These are phyloP conservation scores for Nesogale talazaci DNA, from an alignment of 2,113 vertebrate genomes.

Conservation along the genomic window DNA sequence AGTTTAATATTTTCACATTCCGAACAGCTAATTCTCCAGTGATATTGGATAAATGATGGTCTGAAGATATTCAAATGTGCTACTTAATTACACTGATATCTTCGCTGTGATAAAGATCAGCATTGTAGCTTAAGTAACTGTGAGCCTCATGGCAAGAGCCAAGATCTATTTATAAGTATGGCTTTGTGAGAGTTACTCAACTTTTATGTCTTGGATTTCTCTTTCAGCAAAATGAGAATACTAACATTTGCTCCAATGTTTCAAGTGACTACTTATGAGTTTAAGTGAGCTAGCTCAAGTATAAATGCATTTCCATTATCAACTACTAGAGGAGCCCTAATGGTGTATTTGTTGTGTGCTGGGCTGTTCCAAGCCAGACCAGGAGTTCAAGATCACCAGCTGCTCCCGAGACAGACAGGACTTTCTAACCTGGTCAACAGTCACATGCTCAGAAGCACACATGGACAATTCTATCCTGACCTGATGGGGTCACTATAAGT, in stretches of 20 bases:
- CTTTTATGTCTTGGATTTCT: neutral
- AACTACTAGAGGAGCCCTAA: too few species aligned
- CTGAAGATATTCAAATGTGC: neutral
- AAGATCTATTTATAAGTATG: neutral
- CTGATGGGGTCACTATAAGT: too few species aligned
- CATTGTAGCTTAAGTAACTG: neutral
- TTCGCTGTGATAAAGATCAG: neutral
- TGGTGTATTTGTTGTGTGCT: too few species aligned
- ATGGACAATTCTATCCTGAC: too few species aligned
- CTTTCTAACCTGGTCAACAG: too few species aligned
- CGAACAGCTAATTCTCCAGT: neutral
- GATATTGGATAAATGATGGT: neutral
- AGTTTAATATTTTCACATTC: conserved; percentile 21
- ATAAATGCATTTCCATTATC: neutral
- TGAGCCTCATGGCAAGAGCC: neutral
- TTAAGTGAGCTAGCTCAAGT: neutral
- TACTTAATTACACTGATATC: neutral
- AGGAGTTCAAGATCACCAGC: too few species aligned
- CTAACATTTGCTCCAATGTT: neutral
- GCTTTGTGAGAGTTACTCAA: neutral
- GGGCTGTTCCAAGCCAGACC: too few species aligned
- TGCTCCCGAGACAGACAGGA: too few species aligned
- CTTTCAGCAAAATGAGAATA: neutral
- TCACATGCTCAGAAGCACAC: too few species aligned
- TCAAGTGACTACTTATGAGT: neutral